Evolutionary conservation across 2,113 vertebrate species (phyloP).

Genomic region (Vicugna pacos): DNA sequence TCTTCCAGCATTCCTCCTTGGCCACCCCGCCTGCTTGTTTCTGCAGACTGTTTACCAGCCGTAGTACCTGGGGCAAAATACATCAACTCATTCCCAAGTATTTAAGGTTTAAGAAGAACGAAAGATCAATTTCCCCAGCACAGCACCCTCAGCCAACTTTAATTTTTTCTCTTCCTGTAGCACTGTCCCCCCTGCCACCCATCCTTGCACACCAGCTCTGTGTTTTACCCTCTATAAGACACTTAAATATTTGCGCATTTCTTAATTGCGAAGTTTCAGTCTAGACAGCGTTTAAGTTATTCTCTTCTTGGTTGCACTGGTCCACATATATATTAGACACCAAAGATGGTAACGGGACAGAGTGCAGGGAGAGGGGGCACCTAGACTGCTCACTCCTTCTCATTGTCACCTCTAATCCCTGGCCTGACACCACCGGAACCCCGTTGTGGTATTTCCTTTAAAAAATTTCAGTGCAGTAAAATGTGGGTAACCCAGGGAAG

Average conservation of each 20-base stretch:
- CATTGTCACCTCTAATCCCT: neutral
- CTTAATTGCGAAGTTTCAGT: neutral
- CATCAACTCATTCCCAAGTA: neutral
- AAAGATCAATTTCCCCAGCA: neutral
- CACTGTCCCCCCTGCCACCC: no score
- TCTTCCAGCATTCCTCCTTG: neutral
- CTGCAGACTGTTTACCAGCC: neutral
- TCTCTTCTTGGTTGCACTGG: neutral
- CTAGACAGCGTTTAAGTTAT: neutral
- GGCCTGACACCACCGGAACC: neutral
- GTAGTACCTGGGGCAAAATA: neutral
- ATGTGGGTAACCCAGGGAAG: neutral
- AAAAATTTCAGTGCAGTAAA: neutral
- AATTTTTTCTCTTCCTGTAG: neutral
- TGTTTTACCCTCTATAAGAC: neutral
- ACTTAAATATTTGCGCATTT: neutral
- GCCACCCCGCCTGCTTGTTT: neutral
- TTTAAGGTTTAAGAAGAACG: neutral
- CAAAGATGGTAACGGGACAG: neutral
- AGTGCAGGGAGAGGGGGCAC: neutral
- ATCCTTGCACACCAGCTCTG: neutral
- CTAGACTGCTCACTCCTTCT: neutral
- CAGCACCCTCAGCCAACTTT: neutral
- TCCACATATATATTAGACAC: neutral
- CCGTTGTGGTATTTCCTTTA: neutral